phyloP scores from a whole-genome alignment of 2,888 invertebrate species.

The Acronicta leporina region DNA sequence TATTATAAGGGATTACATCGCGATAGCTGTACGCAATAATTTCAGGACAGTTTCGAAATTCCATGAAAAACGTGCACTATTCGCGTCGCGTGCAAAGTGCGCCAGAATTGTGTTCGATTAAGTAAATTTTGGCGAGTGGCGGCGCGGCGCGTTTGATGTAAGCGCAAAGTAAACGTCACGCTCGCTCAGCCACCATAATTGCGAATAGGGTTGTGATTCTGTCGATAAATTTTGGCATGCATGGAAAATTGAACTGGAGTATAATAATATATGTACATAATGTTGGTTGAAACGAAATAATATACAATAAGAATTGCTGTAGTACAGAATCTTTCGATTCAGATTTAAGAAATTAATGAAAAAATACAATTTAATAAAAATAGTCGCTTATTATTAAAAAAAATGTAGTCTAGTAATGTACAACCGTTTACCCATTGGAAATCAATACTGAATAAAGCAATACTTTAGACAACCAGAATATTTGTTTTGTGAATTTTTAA shows the following conservation, averaged over 20 bases:
- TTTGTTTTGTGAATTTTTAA: too few relatives aligned
- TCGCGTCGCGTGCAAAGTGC: constrained; percentile 49
- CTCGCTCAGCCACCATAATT: constrained; percentile 74
- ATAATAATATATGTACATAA: too few relatives aligned
- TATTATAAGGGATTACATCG: constrained; percentile 34
- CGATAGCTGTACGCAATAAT: constrained; percentile 31
- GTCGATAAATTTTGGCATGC: constrained; percentile 45
- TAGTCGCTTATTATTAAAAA: too few relatives aligned
- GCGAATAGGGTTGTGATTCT: constrained; percentile 62
- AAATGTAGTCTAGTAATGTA: too few relatives aligned
- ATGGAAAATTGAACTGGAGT: neutral
- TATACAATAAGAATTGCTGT: too few relatives aligned
- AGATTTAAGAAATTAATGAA: too few relatives aligned
- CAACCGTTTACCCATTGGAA: too few relatives aligned
- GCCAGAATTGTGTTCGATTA: constrained; percentile 66
- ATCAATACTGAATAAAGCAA: too few relatives aligned
- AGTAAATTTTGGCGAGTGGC: constrained; percentile 75
- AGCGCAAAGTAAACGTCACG: constrained; percentile 82
- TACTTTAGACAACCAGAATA: too few relatives aligned
- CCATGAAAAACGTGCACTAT: constrained; percentile 39
- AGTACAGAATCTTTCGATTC: too few relatives aligned
- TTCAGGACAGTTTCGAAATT: constrained; percentile 37
- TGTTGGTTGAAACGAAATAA: too few relatives aligned
- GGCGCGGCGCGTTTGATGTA: constrained; percentile 77
- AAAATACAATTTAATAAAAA: too few relatives aligned